These are phyloP conservation scores for Steinernema carpocapsae DNA, from an alignment of 2,888 invertebrate species.

Conservation along the genomic window DNA sequence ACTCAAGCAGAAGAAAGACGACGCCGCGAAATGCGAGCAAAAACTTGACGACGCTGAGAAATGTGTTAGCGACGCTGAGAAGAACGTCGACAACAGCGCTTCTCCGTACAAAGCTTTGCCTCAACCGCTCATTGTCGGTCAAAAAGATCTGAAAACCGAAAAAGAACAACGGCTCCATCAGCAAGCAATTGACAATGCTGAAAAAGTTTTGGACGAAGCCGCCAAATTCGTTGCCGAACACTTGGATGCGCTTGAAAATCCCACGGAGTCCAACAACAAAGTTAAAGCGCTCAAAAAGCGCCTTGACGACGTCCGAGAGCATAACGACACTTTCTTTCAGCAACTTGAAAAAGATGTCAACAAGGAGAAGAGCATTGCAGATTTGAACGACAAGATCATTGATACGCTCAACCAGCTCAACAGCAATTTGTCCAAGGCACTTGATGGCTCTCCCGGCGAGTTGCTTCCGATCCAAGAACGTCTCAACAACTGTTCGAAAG, in stretches of 20 bases:
- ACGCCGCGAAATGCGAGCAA: background rate
- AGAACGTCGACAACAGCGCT: background rate
- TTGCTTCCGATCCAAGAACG: constrained; percentile 6
- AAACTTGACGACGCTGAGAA: constrained; percentile 35
- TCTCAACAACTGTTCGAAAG: background rate
- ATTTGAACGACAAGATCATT: background rate
- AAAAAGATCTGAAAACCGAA: background rate
- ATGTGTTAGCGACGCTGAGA: background rate
- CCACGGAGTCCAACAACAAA: background rate
- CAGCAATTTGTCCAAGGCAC: background rate
- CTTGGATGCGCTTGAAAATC: background rate
- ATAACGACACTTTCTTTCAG: background rate
- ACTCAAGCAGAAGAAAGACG: constrained; percentile 10
- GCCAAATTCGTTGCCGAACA: background rate
- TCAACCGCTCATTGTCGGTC: background rate
- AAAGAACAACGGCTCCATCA: background rate
- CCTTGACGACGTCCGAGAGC: constrained; percentile 37
- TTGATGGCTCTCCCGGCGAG: background rate
- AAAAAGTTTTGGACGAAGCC: background rate
- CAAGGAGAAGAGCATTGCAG: constrained; percentile 4
- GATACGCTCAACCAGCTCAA: background rate
- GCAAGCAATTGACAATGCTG: background rate
- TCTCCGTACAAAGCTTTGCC: background rate
- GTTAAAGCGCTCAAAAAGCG: constrained; percentile 13
- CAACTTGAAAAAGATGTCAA: background rate